Percentiles rank a stretch among this genome's conserved stretches.
Conservation (phyloP, 2,797 vertebrate species). For the Peromyscus eremicus region DNA sequence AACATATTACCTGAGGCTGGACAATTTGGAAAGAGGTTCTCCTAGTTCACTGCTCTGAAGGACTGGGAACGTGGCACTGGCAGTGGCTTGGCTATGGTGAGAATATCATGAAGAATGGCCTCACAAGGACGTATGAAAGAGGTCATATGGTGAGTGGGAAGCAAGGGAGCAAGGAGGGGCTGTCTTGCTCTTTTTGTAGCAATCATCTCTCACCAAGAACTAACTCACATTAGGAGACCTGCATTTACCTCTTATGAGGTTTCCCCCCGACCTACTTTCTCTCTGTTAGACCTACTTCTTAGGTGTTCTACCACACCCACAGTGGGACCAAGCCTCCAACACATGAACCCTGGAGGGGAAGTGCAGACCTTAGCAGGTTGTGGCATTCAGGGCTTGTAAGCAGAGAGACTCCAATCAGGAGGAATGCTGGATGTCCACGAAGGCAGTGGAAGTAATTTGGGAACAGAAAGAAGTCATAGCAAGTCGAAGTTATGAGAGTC, state of each 20-base stretch:
- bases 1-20: neutral
- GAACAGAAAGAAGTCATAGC: neutral
- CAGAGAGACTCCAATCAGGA: too few relatives aligned
- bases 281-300: neutral
- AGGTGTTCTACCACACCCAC: neutral
- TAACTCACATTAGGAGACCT: too few relatives aligned
- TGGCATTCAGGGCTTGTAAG: neutral
- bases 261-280: neutral
- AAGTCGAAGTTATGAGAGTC: neutral
- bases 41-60: neutral
- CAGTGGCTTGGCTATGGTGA: neutral
- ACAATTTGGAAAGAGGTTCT: neutral
- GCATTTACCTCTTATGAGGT: neutral
- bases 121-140: neutral
- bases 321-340: neutral
- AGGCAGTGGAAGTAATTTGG: neutral
- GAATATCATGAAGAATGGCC: neutral
- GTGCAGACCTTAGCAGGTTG: neutral
- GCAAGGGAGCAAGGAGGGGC: neutral
- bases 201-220: too few relatives aligned
- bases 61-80: neutral
- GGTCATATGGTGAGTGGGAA: neutral
- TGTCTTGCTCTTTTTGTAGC: neutral
- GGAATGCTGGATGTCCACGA: accelerated
- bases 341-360: neutral